Conservation (phyloP, 2,797 vertebrate species). For the Momotus momota region DNA sequence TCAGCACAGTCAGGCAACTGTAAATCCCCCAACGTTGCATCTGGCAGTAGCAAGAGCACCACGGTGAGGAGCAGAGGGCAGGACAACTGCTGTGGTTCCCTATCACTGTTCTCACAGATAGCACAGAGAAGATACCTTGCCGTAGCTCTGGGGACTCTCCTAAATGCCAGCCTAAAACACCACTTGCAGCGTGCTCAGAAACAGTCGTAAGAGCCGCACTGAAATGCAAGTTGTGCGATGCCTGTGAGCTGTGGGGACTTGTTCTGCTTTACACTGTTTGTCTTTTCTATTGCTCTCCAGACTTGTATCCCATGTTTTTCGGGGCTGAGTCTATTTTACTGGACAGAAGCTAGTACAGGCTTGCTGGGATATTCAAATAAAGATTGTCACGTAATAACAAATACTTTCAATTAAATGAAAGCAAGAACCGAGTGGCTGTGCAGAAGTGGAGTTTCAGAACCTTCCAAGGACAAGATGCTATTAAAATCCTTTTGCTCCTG, state of each 20-base stretch:
- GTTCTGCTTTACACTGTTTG: not conserved
- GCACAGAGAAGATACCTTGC: not conserved
- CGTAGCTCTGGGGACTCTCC: not conserved
- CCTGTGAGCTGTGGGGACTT: not conserved
- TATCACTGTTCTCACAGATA: not conserved
- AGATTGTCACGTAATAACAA: not conserved
- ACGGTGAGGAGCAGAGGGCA: not conserved
- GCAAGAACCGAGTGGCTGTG: not conserved
- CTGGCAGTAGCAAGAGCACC: not conserved
- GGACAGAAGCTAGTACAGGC: not conserved
- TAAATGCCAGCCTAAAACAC: not conserved
- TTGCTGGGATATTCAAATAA: not conserved
- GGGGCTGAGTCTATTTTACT: not conserved
- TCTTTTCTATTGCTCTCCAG: slow-evolving; percentile 26
- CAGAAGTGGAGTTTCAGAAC: not conserved
- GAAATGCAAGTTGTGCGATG: not conserved
- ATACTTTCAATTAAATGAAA: slow-evolving; percentile 36
- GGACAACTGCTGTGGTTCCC: not conserved
- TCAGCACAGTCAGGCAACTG: not conserved
- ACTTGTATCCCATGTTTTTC: not conserved
- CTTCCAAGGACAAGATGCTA: not conserved
- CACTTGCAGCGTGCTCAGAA: not conserved
- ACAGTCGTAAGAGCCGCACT: not conserved
- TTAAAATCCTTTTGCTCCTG: not conserved
- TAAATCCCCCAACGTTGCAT: not conserved